Evolutionary conservation across 1,140 invertebrate genomes (phyloP).

Genomic region (Calephelis virginiensis): DNA sequence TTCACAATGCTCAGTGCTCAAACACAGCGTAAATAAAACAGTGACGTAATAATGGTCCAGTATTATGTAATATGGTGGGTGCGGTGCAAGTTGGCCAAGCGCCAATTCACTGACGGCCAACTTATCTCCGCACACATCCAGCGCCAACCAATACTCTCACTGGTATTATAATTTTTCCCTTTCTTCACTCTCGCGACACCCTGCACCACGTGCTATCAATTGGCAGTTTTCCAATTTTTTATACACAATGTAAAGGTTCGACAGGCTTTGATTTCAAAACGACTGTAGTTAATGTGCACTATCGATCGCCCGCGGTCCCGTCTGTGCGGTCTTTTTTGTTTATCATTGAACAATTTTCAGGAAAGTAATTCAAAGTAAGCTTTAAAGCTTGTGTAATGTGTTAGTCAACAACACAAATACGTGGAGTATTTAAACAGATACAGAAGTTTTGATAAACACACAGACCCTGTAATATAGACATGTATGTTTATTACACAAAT

Average conservation of each 20-base stretch:
- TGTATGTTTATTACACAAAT: too few species aligned
- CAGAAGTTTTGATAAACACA: too few species aligned
- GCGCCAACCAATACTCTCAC: constrained; percentile 38
- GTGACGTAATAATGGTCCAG: constrained; percentile 27
- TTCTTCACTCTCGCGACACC: constrained; percentile 34
- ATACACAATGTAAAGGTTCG: not conserved
- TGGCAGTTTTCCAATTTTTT: constrained; percentile 34
- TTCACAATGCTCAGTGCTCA: not conserved
- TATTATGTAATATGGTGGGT: constrained; percentile 40
- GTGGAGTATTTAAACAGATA: too few species aligned
- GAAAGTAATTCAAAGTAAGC: too few species aligned
- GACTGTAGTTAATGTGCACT: too few species aligned
- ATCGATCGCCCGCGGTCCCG: too few species aligned
- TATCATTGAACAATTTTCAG: too few species aligned
- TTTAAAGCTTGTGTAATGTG: too few species aligned
- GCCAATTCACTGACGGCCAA: constrained; percentile 49
- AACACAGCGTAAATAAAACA: not conserved
- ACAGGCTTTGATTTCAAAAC: too few species aligned
- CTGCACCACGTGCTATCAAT: constrained; percentile 24
- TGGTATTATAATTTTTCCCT: constrained; percentile 35
- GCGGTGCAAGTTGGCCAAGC: constrained; percentile 40
- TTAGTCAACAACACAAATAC: too few species aligned
- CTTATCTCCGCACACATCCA: constrained; percentile 52
- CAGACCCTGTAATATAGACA: too few species aligned
- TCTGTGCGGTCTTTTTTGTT: too few species aligned